Evolutionary conservation across 2,888 invertebrate genomes (phyloP).

Genomic region (Adineta ricciae): DNA sequence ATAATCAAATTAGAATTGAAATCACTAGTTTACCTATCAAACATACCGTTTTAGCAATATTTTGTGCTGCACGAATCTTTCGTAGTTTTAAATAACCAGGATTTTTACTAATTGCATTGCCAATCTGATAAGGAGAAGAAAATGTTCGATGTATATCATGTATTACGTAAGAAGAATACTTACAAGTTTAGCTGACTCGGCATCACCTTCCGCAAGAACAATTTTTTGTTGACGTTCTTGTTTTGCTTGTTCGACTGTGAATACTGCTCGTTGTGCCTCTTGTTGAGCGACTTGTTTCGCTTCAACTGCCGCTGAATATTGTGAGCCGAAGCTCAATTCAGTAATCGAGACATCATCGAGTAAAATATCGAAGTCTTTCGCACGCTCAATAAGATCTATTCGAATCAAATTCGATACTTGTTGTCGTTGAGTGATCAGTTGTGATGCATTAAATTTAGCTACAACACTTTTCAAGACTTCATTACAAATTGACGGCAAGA

Average conservation of each 20-base stretch:
- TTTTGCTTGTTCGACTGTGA: constrained; percentile 89
- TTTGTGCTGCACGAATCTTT: constrained; percentile 93
- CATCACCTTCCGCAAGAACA: constrained; percentile 98
- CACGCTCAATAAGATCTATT: constrained; percentile 81
- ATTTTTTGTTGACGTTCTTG: constrained; percentile 97
- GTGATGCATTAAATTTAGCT: constrained; percentile 98
- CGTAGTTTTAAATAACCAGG: constrained; percentile 93
- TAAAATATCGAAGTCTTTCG: constrained; percentile 93
- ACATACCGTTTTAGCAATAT: constrained; percentile 82
- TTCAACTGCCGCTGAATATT: constrained; percentile 97
- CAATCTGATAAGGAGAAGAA: constrained; percentile 60
- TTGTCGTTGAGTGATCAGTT: constrained; percentile 93
- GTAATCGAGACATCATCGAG: constrained; percentile 97
- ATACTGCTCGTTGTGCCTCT: constrained; percentile 95
- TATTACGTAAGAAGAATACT: constrained; percentile 54
- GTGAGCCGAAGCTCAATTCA: constrained; percentile 84
- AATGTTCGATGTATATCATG: no score
- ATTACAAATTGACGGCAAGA: constrained; percentile 91
- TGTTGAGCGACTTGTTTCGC: constrained; percentile 96
- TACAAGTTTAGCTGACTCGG: constrained; percentile 81
- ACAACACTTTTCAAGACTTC: constrained; percentile 97
- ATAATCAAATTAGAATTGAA: neutral
- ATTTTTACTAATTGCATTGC: constrained; percentile 81
- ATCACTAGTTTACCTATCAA: no score
- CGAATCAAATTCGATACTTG: constrained; percentile 82